phyloP scores from a whole-genome alignment of 1,140 invertebrate species.

The Cydia amplana region DNA sequence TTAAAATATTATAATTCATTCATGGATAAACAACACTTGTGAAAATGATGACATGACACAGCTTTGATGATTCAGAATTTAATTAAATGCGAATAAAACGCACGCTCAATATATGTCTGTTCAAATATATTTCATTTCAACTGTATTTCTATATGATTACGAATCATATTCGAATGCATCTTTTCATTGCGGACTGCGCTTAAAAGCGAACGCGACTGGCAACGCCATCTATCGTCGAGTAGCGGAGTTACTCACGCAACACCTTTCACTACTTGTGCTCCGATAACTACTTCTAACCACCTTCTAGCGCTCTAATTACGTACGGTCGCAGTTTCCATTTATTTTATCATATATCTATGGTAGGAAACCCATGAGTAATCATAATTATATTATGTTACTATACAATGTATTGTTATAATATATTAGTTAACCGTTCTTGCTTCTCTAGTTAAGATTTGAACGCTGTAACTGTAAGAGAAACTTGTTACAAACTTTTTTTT shows the following conservation, averaged over 20 bases:
- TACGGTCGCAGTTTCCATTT: not conserved
- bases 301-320: not conserved
- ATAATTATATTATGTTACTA: conserved; percentile 9
- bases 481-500: too few species aligned
- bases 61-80: conserved; percentile 1
- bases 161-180: not conserved
- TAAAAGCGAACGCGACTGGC: conserved; percentile 31
- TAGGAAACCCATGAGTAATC: not conserved
- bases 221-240: conserved; percentile 53
- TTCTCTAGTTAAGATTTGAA: too few species aligned
- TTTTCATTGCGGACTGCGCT: not conserved
- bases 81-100: not conserved
- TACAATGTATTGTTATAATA: not conserved
- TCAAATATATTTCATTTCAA: not conserved
- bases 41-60: not conserved
- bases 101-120: not conserved
- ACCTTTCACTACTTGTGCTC: conserved; percentile 17
- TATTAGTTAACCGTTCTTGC: not conserved
- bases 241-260: conserved; percentile 35
- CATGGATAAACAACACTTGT: not conserved
- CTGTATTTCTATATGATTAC: not conserved
- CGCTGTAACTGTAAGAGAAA: too few species aligned
- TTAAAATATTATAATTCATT: not conserved
- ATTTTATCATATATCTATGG: conserved; percentile 7
- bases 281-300: not conserved